Percentiles rank a stretch among this genome's conserved stretches.
Evolutionary conservation across 2,888 invertebrate genomes (phyloP).

Genomic region (Nemotelus nigrinus): DNA sequence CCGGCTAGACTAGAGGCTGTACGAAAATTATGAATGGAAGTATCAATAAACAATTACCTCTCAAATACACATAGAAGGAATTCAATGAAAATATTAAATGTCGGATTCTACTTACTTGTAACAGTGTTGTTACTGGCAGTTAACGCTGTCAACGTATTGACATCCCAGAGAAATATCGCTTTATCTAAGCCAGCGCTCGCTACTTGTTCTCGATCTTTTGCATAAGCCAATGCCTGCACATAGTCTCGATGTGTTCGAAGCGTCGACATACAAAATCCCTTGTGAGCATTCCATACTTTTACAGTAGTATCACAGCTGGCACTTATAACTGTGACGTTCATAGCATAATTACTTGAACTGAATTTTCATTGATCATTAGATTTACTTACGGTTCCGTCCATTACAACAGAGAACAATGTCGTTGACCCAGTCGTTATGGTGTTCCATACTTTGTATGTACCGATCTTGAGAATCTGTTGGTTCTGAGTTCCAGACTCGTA

Average conservation of each 20-base stretch:
- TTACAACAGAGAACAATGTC: constrained; percentile 98
- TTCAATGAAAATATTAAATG: no score
- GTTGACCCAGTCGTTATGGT: constrained; percentile 99
- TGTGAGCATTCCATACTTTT: constrained; percentile 99
- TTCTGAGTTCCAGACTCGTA: constrained; percentile 86
- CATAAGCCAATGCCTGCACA: constrained; percentile 97
- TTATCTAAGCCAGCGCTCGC: constrained; percentile 97
- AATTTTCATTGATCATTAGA: not conserved
- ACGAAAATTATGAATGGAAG: constrained; percentile 10
- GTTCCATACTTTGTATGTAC: constrained; percentile 97
- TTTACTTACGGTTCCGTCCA: constrained; percentile 85
- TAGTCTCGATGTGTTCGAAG: constrained; percentile 98
- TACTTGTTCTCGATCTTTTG: constrained; percentile 92
- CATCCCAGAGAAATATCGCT: constrained; percentile 98
- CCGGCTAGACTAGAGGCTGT: constrained; percentile 93
- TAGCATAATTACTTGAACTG: not conserved
- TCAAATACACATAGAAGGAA: not conserved
- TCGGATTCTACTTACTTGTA: constrained; percentile 73
- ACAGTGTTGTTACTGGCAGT: constrained; percentile 99
- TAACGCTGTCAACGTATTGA: constrained; percentile 94
- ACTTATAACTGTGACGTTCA: constrained; percentile 81
- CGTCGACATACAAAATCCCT: constrained; percentile 99
- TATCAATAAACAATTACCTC: no score
- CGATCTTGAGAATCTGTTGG: constrained; percentile 70
- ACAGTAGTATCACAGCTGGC: constrained; percentile 99